phyloP scores from a whole-genome alignment of 2,113 vertebrate genomes.

The Eptesicus fuscus region DNA sequence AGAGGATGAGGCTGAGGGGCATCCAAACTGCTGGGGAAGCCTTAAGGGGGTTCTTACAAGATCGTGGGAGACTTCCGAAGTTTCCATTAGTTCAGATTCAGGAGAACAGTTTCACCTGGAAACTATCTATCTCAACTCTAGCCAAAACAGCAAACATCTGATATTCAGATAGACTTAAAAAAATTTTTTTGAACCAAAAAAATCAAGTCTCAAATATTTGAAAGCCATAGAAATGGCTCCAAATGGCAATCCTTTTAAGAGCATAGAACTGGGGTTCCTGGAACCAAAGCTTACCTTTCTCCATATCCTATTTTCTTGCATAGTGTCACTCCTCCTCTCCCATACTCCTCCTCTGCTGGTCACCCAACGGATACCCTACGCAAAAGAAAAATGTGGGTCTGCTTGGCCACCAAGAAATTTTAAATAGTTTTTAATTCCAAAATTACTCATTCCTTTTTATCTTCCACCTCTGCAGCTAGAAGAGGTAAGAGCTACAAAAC shows the following conservation, averaged over 20 bases:
- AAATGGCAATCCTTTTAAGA: neutral
- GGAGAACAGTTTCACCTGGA: constrained; percentile 34
- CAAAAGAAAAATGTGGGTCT: neutral
- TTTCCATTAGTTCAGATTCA: constrained; percentile 35
- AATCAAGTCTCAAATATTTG: neutral
- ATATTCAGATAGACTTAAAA: neutral
- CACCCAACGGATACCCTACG: neutral
- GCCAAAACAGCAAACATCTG: neutral
- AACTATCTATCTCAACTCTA: neutral
- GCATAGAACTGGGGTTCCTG: neutral
- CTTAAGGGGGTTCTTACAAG: neutral
- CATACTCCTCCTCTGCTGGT: neutral
- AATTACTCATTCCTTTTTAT: neutral
- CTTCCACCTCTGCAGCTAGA: neutral
- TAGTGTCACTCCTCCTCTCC: neutral
- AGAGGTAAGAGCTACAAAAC: neutral
- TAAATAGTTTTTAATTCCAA: constrained; percentile 13
- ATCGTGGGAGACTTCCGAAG: neutral
- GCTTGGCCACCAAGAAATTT: neutral
- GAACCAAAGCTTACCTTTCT: neutral
- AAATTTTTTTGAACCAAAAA: neutral
- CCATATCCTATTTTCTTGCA: neutral
- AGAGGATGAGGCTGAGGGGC: neutral
- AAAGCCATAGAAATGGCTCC: neutral
- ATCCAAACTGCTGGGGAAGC: neutral